These are phyloP conservation scores for Achroia grisella DNA, from an alignment of 1,140 invertebrate genomes.

Conservation along the genomic window DNA sequence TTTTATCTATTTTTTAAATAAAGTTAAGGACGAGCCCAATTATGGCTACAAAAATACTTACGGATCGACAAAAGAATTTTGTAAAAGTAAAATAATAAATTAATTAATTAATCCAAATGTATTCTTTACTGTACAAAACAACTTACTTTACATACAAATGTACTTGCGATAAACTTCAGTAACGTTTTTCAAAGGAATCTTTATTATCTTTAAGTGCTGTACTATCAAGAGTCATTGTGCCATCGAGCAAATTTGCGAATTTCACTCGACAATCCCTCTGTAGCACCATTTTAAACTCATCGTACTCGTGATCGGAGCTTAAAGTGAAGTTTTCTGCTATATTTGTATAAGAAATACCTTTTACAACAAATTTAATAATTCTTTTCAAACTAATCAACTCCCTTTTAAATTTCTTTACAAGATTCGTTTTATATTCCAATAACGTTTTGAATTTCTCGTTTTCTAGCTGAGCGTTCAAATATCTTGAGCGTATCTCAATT, in stretches of 20 bases:
- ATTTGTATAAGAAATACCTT: constrained; percentile 10
- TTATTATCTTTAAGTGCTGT: constrained; percentile 4
- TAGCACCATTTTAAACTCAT: constrained; percentile 20
- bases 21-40: too few species aligned
- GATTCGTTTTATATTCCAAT: constrained; percentile 20
- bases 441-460: constrained; percentile 30
- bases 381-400: constrained; percentile 23
- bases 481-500: constrained; percentile 15
- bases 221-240: constrained; percentile 11
- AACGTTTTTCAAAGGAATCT: constrained; percentile 6
- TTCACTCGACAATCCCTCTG: constrained; percentile 13
- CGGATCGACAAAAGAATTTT: too few species aligned
- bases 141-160: not conserved
- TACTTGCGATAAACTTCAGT: not conserved
- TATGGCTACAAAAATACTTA: too few species aligned
- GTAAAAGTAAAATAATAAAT: too few species aligned
- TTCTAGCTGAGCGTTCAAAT: constrained; percentile 23
- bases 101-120: not conserved
- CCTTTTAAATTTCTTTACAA: constrained; percentile 25
- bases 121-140: not conserved
- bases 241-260: constrained; percentile 7
- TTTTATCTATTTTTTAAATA: too few species aligned
- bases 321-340: constrained; percentile 5
- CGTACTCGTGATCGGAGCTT: constrained; percentile 20
- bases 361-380: constrained; percentile 23